A percentile compares a stretch with the other conserved stretches of the same genome.
These are phyloP conservation scores for Gymnosoma rotundatum DNA, from an alignment of 2,888 invertebrate genomes.

Conservation along the genomic window DNA sequence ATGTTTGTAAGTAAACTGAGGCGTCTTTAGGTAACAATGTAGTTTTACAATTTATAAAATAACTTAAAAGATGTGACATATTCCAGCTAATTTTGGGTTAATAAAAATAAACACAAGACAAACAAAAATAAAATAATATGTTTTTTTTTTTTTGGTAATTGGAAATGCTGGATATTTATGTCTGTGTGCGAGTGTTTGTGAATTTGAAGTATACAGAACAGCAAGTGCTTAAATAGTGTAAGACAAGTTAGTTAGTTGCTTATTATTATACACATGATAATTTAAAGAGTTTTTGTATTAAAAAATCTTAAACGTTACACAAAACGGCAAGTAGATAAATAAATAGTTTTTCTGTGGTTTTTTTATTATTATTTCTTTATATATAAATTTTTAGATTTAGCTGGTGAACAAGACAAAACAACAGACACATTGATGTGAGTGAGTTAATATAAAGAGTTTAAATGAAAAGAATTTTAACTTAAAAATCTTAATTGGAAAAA, in stretches of 20 bases:
- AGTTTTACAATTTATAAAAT: slow-evolving; percentile 51
- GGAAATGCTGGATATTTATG: slow-evolving; percentile 3
- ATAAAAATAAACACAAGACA: slow-evolving; percentile 40
- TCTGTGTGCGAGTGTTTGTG: slow-evolving; percentile 11
- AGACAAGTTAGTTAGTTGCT: slow-evolving; percentile 55
- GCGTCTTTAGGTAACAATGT: slow-evolving; percentile 58
- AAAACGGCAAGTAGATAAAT: slow-evolving; percentile 29
- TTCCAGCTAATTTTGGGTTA: slow-evolving; percentile 62
- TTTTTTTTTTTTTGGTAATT: slow-evolving; percentile 21
- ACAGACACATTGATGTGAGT: slow-evolving; percentile 82
- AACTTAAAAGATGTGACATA: slow-evolving; percentile 59
- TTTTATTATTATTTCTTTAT: slow-evolving; percentile 20
- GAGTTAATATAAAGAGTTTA: slow-evolving; percentile 74
- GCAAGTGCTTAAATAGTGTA: slow-evolving; percentile 64
- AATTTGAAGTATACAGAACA: slow-evolving; percentile 10
- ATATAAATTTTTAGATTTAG: slow-evolving; percentile 34
- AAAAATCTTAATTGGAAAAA: no score
- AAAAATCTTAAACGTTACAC: slow-evolving; percentile 27
- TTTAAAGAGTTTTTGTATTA: slow-evolving; percentile 39
- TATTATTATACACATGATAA: slow-evolving; percentile 14
- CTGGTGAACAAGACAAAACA: slow-evolving; percentile 82
- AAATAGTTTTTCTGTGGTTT: slow-evolving; percentile 13
- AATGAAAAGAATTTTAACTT: slow-evolving; percentile 68
- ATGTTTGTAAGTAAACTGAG: slow-evolving; percentile 28
- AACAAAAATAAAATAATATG: slow-evolving; percentile 10